phyloP scores from a whole-genome alignment of 1,140 invertebrate species.

The Drosophila varians region DNA sequence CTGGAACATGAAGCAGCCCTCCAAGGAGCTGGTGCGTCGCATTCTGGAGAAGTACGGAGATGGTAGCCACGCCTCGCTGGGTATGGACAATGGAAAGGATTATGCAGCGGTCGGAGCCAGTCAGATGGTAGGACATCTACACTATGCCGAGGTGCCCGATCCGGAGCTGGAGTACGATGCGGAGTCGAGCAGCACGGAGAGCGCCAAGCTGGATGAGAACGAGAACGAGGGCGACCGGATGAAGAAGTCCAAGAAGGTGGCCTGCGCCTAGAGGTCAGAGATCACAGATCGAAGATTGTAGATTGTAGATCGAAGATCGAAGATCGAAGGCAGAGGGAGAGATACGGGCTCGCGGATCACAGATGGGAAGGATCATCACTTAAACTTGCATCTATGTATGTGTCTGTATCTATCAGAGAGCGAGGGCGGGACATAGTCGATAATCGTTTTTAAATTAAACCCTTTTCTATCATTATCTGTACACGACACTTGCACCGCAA shows the following conservation, averaged over 20 bases:
- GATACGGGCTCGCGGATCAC: constrained; percentile 12
- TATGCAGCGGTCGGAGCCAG: constrained; percentile 10
- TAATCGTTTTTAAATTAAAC: constrained; percentile 61
- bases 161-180: constrained; percentile 73
- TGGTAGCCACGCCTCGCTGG: constrained; percentile 84
- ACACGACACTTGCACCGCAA: constrained; percentile 32
- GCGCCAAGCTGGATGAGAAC: constrained; percentile 78
- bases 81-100: constrained; percentile 2
- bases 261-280: constrained; percentile 23
- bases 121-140: constrained; percentile 59
- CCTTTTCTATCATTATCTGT: constrained; percentile 57
- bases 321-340: constrained; percentile 4
- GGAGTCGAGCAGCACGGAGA: constrained; percentile 80
- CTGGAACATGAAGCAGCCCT: constrained; percentile 89
- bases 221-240: constrained; percentile 73
- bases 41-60: constrained; percentile 86
- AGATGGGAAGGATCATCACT: constrained; percentile 45
- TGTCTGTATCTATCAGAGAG: constrained; percentile 47
- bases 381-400: constrained; percentile 51
- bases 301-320: neutral
- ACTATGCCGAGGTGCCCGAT: constrained; percentile 74
- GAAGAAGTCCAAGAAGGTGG: constrained; percentile 68
- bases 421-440: constrained; percentile 73
- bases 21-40: constrained; percentile 85
- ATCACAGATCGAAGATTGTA: neutral